Percentiles rank a stretch among this genome's conserved stretches.
These are phyloP conservation scores for Melanostigma gelatinosum DNA, from an alignment of 2,113 vertebrate genomes.

Conservation along the genomic window DNA sequence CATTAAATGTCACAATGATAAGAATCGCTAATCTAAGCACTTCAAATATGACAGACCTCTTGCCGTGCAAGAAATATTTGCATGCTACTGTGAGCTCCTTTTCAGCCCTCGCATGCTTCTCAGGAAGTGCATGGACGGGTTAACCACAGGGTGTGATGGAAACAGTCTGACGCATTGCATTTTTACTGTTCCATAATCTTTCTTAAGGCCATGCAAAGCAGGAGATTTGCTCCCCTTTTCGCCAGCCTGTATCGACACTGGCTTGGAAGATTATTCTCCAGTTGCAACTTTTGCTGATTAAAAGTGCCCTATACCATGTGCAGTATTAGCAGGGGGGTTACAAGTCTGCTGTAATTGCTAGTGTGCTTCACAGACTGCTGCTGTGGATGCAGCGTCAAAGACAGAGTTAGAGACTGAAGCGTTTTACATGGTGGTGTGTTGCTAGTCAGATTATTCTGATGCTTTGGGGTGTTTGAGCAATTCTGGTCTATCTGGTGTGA, in stretches of 20 bases:
- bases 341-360: constrained; percentile 63
- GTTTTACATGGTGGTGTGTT: constrained; percentile 21
- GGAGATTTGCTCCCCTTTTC: constrained; percentile 72
- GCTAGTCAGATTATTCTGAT: constrained; percentile 41
- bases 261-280: constrained; percentile 74
- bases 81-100: constrained; percentile 28
- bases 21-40: not conserved
- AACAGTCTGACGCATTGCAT: constrained; percentile 57
- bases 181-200: constrained; percentile 76
- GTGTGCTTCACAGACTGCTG: constrained; percentile 41
- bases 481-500: constrained; percentile 7
- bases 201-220: constrained; percentile 70
- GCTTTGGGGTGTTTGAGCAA: constrained; percentile 29
- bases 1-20: constrained; percentile 20
- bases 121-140: constrained; percentile 34
- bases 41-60: constrained; percentile 22
- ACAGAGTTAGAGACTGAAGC: constrained; percentile 39
- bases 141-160: constrained; percentile 59
- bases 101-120: not conserved
- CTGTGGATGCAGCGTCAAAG: constrained; percentile 35
- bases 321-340: constrained; percentile 61
- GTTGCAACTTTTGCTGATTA: constrained; percentile 77
- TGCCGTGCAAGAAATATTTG: constrained; percentile 35
- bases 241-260: constrained; percentile 60
- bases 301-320: constrained; percentile 63